Evolutionary conservation across 2,797 vertebrate species (phyloP), one percentile per base, ranked within the genome.

Genomic region (Podarcis siculus): DNA sequence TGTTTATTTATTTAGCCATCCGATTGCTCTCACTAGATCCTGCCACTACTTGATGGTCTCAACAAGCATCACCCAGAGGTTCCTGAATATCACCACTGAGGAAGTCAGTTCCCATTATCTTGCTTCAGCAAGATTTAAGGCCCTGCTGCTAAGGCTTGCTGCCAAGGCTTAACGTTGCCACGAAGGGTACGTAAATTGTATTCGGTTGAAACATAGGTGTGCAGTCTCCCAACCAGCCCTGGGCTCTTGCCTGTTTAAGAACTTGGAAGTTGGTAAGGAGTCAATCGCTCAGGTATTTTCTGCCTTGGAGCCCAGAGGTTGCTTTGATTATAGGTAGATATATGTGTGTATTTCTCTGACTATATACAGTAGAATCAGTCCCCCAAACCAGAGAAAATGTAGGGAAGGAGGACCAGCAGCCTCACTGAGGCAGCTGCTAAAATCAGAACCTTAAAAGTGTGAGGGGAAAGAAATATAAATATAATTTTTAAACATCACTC

Each of bases 91-190:
- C 21, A 64, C 77, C 71, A 69, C 19, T 37, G 2, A 87, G 32
- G n/a, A 69, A 89, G 19, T 19, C 76, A 86, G 30, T 76, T 87
- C 42, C 42, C 55, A 27, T 69, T 76, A 72, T 55, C 32, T 45
- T n/a, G 32, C 55, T 86, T 77, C 79, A 76, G 84, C 64, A 77
- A 69, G 25, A 87, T 23, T 83, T 88, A 61, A 77, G 32, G 61
- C 82, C 35, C 72, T 32, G 8, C 35, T 88, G 55, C 37, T 32
- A 82, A 78, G 49, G 5, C 13, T 69, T 37, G 8, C 35, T 88
- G 55, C 37, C 37, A 82, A 78, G 49, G 4, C 13, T 69, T 37
- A 79, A 45, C 49, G 5, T 88, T 73, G 35, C 67, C 66, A 64
- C 35, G 61, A 69, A 79, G 45, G 73, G 35, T 79, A 25, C 37